A percentile compares a stretch with the other conserved stretches of the same genome.
Conservation (phyloP, 2,113 vertebrate species). For the Corythaixoides concolor region DNA sequence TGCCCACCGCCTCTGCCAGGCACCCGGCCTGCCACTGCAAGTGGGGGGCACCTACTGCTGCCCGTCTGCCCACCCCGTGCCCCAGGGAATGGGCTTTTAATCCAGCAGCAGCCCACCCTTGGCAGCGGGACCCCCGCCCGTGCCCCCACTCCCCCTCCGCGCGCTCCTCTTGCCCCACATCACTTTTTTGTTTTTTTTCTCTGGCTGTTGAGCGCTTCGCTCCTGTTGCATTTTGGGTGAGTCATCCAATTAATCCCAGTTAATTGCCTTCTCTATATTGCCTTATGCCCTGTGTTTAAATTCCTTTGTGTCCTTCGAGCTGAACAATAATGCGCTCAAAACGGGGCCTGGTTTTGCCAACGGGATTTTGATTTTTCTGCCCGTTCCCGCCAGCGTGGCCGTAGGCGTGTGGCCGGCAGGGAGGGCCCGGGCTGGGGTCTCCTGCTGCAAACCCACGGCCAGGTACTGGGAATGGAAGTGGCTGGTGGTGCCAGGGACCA, state of each 20-base stretch:
- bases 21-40: no score
- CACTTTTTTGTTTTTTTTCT: neutral
- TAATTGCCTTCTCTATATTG: constrained; percentile 39
- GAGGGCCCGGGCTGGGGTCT: neutral
- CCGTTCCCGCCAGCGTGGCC: neutral
- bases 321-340: neutral
- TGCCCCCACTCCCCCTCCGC: neutral
- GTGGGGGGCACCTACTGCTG: neutral
- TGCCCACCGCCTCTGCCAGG: no score
- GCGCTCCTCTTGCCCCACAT: neutral
- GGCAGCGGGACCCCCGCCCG: fast-evolving
- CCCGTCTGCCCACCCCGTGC: fast-evolving
- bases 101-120: neutral
- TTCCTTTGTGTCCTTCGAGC: constrained; percentile 53
- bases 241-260: constrained; percentile 51
- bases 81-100: neutral
- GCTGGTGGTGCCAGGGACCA: neutral
- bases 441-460: neutral
- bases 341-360: neutral
- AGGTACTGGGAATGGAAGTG: neutral
- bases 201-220: neutral
- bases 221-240: constrained; percentile 49
- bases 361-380: neutral
- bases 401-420: fast-evolving
- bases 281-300: constrained; percentile 39